Evolutionary conservation across 37 sponge, comb jelly and placozoan genomes (phyloP).

Genomic region (Bolinopsis microptera): DNA sequence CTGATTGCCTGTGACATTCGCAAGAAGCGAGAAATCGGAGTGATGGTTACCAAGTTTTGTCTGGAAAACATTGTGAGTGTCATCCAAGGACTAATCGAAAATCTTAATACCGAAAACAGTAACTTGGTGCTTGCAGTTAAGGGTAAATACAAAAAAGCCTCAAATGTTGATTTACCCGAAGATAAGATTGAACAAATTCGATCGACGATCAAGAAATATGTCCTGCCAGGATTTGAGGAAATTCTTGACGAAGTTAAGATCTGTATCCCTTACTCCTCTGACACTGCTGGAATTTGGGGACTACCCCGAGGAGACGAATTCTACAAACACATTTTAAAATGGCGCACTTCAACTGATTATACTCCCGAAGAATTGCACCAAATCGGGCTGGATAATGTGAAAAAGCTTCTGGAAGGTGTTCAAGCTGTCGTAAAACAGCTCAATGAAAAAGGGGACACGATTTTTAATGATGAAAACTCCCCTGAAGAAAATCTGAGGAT

Average conservation of each 20-base stretch:
- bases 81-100: not conserved
- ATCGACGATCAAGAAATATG: not conserved
- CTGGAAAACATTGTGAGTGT: not conserved
- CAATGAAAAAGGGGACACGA: conserved; percentile 30
- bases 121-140: not conserved
- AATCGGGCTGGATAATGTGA: not conserved
- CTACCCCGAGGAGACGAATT: not conserved
- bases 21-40: not conserved
- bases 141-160: not conserved
- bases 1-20: not conserved
- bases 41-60: not conserved
- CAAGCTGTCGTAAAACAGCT: not conserved
- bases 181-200: not conserved
- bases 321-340: not conserved
- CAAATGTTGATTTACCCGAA: not conserved
- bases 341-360: not conserved
- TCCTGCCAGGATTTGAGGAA: not conserved
- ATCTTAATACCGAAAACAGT: not conserved
- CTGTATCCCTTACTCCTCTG: not conserved
- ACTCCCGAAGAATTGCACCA: conserved; percentile 7
- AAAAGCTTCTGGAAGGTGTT: not conserved
- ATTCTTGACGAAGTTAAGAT: not conserved
- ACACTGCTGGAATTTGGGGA: conserved; percentile 4
- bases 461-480: not conserved
- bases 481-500: not conserved